phyloP scores from a whole-genome alignment of 2,888 invertebrate species.

The Euplagia quadripunctaria region DNA sequence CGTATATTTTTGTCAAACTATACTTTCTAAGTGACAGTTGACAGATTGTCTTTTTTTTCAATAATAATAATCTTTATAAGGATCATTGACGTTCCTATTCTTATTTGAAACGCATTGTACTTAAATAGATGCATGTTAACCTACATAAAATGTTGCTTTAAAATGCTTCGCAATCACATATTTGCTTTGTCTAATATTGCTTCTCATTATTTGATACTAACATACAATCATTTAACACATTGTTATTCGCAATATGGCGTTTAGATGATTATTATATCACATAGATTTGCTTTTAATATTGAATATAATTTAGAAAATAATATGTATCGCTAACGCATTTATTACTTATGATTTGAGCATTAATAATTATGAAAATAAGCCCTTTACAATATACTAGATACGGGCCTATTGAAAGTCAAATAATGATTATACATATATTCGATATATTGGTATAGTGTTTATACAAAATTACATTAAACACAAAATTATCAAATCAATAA shows the following conservation, averaged over 20 bases:
- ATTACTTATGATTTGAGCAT: constrained; percentile 24
- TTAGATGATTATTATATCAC: background rate
- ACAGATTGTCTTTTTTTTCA: too few relatives aligned
- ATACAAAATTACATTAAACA: background rate
- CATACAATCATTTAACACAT: background rate
- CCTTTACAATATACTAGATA: background rate
- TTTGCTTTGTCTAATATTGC: constrained; percentile 51
- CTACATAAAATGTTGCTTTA: constrained; percentile 17
- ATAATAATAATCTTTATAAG: too few relatives aligned
- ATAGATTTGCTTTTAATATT: constrained; percentile 20
- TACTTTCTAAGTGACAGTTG: too few relatives aligned
- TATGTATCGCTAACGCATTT: constrained; percentile 46
- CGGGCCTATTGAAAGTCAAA: background rate
- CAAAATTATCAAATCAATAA: background rate
- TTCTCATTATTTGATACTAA: constrained; percentile 22
- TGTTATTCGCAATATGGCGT: background rate
- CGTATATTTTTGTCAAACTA: background rate
- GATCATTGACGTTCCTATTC: too few relatives aligned
- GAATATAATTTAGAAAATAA: constrained; percentile 6
- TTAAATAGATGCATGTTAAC: background rate
- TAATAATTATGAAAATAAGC: background rate
- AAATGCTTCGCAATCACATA: constrained; percentile 7
- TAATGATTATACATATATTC: background rate
- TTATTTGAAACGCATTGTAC: background rate
- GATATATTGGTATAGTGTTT: background rate